Percentiles rank a stretch among this genome's conserved stretches.
phyloP scores from a whole-genome alignment of 2,888 invertebrate species.

The Aproaerema taeniolella region DNA sequence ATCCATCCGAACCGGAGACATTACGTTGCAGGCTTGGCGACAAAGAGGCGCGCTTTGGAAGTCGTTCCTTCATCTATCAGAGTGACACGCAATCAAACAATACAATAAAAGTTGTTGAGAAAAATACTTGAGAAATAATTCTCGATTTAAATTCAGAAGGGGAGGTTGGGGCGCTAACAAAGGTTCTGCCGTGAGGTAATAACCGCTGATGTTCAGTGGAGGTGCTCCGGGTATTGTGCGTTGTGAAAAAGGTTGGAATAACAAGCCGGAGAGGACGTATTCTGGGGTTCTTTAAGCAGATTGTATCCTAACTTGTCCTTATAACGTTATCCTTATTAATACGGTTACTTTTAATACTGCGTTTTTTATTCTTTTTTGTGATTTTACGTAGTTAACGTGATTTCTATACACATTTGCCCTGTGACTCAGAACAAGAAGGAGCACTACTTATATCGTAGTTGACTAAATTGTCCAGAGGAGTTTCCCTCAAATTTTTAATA shows the following conservation, averaged over 20 bases:
- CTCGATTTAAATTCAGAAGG: constrained; percentile 74
- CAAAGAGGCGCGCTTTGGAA: constrained; percentile 61
- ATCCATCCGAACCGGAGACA: constrained; percentile 53
- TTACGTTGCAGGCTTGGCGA: constrained; percentile 52
- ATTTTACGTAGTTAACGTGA: no score
- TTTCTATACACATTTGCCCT: no score
- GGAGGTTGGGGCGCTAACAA: constrained; percentile 55
- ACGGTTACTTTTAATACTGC: no score
- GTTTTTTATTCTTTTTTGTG: no score
- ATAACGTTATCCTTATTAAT: no score
- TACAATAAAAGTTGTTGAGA: constrained; percentile 74
- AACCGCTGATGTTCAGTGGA: constrained; percentile 55
- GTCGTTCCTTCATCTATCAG: constrained; percentile 70
- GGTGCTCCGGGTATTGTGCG: constrained; percentile 56
- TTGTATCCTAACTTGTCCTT: no score
- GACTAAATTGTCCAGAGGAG: no score
- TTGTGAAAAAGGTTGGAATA: constrained; percentile 47
- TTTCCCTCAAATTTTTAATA: no score
- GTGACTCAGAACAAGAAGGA: no score
- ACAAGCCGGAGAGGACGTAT: constrained; percentile 39
- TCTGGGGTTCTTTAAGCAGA: no score
- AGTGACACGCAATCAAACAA: constrained; percentile 76
- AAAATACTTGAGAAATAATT: constrained; percentile 76
- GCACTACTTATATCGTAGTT: no score
- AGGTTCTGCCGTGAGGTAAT: constrained; percentile 52